Evolutionary conservation across 2,888 invertebrate species (phyloP).

Genomic region (Apamea epomidion): DNA sequence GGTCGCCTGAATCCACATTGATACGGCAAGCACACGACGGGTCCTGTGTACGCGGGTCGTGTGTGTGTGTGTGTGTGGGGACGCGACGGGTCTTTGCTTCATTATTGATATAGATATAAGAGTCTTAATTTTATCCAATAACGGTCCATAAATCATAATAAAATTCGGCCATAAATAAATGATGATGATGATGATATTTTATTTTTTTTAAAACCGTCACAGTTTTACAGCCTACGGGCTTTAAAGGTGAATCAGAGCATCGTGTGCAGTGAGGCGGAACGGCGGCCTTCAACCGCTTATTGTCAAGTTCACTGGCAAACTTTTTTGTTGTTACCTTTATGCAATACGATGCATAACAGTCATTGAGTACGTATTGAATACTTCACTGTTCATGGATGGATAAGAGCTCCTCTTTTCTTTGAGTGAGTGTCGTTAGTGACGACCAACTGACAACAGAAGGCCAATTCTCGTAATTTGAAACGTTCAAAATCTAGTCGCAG

Average conservation of each 20-base stretch:
- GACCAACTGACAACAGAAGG: no score
- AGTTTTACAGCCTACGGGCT: not conserved
- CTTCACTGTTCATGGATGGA: no score
- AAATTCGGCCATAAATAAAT: not conserved
- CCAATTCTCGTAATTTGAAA: no score
- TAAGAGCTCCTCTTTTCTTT: no score
- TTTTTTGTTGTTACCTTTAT: constrained; percentile 49
- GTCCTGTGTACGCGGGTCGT: no score
- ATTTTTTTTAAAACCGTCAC: not conserved
- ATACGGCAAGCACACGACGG: not conserved
- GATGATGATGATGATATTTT: not conserved
- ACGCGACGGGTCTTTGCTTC: not conserved
- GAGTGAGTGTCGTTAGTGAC: no score
- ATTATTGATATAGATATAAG: not conserved
- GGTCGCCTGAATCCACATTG: not conserved
- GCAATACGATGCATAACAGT: constrained; percentile 35
- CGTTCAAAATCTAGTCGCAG: no score
- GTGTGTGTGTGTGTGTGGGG: no score
- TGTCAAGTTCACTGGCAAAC: constrained; percentile 64
- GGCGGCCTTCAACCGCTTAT: constrained; percentile 51
- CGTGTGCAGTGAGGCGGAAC: constrained; percentile 45
- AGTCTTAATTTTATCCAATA: not conserved
- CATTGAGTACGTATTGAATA: not conserved
- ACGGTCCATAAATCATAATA: not conserved
- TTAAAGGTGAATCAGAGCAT: constrained; percentile 61